phyloP scores from a whole-genome alignment of 2,888 invertebrate genomes.

The Parascotia fuliginaria region DNA sequence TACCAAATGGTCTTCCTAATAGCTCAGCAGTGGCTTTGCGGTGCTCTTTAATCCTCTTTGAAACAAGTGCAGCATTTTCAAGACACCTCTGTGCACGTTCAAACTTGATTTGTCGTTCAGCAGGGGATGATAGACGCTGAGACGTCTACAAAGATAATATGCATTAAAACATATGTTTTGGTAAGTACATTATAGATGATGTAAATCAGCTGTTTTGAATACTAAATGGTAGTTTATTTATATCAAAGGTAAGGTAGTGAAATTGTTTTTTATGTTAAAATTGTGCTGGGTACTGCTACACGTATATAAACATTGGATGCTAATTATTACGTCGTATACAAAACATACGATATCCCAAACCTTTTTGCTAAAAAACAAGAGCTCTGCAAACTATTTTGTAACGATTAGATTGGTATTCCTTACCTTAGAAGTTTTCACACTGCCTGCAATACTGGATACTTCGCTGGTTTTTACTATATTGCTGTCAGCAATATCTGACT shows the following conservation, averaged over 20 bases:
- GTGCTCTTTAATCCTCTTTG: slow-evolving; percentile 80
- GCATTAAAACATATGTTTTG: not conserved
- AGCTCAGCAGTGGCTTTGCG: slow-evolving; percentile 80
- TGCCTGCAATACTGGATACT: slow-evolving; percentile 67
- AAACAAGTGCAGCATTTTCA: slow-evolving; percentile 82
- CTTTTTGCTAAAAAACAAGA: slow-evolving; percentile 24
- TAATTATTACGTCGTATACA: slow-evolving; percentile 28
- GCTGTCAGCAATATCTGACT: slow-evolving; percentile 60
- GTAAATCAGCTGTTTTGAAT: slow-evolving; percentile 10
- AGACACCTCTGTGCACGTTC: slow-evolving; percentile 80
- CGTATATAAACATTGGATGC: slow-evolving; percentile 2
- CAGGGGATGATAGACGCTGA: slow-evolving; percentile 61
- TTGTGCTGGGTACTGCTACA: too few species aligned
- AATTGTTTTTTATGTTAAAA: too few species aligned
- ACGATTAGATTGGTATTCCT: slow-evolving; percentile 10
- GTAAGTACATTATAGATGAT: slow-evolving; percentile 6
- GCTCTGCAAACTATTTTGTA: slow-evolving; percentile 11
- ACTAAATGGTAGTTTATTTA: not conserved
- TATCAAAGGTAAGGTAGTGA: too few species aligned
- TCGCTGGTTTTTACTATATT: slow-evolving; percentile 70
- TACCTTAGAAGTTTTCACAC: slow-evolving; percentile 74
- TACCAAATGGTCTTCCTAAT: slow-evolving; percentile 77
- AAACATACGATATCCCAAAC: slow-evolving; percentile 20
- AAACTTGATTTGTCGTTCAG: slow-evolving; percentile 78
- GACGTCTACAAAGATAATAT: slow-evolving; percentile 48